Percentiles rank a stretch among this genome's conserved stretches.
phyloP scores from a whole-genome alignment of 2,797 vertebrate genomes.

The Melanotaenia trifasciata region DNA sequence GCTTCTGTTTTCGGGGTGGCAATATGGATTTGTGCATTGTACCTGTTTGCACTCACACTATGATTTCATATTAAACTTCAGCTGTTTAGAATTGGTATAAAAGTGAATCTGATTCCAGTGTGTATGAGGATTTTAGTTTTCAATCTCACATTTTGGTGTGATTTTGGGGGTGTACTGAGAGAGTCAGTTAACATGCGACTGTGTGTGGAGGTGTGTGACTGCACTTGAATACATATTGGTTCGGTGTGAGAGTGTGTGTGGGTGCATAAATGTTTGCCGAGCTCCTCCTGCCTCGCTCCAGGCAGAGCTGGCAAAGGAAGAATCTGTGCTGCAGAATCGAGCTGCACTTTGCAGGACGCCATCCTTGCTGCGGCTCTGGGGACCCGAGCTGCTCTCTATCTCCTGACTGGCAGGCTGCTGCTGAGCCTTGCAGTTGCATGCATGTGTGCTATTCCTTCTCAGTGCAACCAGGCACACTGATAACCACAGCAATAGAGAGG shows the following conservation, averaged over 20 bases:
- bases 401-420: conserved; percentile 67
- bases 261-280: conserved; percentile 80
- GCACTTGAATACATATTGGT: conserved; percentile 81
- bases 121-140: conserved; percentile 62
- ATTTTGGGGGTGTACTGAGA: conserved; percentile 75
- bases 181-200: conserved; percentile 70
- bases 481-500: conserved; percentile 45
- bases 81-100: conserved; percentile 25
- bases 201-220: conserved; percentile 82
- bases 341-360: conserved; percentile 74
- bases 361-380: conserved; percentile 64
- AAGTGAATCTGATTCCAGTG: conserved; percentile 50
- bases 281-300: conserved; percentile 75
- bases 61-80: conserved; percentile 33
- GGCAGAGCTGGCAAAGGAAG: conserved; percentile 75
- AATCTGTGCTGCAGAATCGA: conserved; percentile 78
- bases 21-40: conserved; percentile 5
- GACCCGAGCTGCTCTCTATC: conserved; percentile 55
- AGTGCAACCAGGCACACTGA: conserved; percentile 60
- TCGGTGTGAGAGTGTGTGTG: conserved; percentile 74
- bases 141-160: conserved; percentile 72
- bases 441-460: conserved; percentile 61
- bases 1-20: conserved; percentile 9
- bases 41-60: conserved; percentile 17
- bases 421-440: conserved; percentile 70